A percentile compares a stretch with the other conserved stretches of the same genome.
Evolutionary conservation across 2,797 vertebrate species (phyloP).

Genomic region (Epinephelus coioides): DNA sequence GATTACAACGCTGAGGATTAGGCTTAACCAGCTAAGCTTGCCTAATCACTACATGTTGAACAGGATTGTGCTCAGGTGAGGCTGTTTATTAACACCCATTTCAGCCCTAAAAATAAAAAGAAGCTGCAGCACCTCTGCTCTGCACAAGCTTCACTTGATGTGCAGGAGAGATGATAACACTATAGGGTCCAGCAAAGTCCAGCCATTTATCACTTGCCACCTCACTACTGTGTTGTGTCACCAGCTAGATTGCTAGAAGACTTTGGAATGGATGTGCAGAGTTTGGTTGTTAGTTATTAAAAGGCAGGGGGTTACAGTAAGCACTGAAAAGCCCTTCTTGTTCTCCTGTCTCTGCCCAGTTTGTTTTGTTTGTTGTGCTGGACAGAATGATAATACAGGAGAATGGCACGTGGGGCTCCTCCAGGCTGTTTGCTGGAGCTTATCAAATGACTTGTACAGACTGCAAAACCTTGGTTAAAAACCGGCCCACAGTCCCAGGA

Average conservation of each 20-base stretch:
- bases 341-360: conserved; percentile 38
- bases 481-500: neutral
- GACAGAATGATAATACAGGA: conserved; percentile 51
- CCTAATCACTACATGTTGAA: conserved; percentile 77
- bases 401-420: conserved; percentile 21
- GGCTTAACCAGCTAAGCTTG: conserved; percentile 77
- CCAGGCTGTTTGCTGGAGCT: conserved; percentile 31
- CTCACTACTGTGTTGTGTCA: conserved; percentile 58
- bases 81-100: conserved; percentile 73
- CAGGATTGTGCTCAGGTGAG: conserved; percentile 75
- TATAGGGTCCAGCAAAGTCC: conserved; percentile 44
- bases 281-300: conserved; percentile 68
- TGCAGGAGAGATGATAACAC: conserved; percentile 36
- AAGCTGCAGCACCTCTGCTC: conserved; percentile 24
- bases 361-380: conserved; percentile 45
- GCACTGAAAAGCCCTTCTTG: conserved; percentile 22
- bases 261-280: conserved; percentile 57
- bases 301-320: conserved; percentile 55
- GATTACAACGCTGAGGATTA: conserved; percentile 78
- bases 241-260: conserved; percentile 58
- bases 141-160: conserved; percentile 26
- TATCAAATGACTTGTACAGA: conserved; percentile 45
- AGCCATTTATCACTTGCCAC: conserved; percentile 72
- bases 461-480: conserved; percentile 31
- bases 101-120: conserved; percentile 21